A percentile compares a stretch with the other conserved stretches of the same genome.
Conservation (phyloP, 2,113 vertebrate genomes). For the Crotalus horridus region DNA sequence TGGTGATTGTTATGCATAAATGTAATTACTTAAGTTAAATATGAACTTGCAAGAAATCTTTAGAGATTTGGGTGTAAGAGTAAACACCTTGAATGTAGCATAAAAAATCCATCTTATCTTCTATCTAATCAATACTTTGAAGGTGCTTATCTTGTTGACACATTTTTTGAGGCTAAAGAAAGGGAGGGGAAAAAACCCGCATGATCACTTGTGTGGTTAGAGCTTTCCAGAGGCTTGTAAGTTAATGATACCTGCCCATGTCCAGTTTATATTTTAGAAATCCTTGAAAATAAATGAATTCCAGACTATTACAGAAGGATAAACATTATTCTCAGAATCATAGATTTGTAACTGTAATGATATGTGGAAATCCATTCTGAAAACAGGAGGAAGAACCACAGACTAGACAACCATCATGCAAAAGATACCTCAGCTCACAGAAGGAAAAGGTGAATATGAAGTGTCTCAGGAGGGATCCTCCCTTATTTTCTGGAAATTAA, state of each 20-base stretch:
- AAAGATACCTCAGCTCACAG: background rate
- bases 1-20: background rate
- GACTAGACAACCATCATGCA: background rate
- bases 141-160: background rate
- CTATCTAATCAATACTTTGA: background rate
- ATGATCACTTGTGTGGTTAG: background rate
- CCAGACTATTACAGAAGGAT: background rate
- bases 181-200: background rate
- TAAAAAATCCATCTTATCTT: background rate
- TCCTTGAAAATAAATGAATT: background rate
- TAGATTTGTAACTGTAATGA: background rate
- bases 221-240: background rate
- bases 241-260: background rate
- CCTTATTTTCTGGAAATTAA: background rate
- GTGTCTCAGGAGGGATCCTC: background rate
- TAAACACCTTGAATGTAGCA: background rate
- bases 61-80: background rate
- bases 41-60: background rate
- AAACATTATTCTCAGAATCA: background rate
- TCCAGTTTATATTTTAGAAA: background rate
- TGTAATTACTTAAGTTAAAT: background rate
- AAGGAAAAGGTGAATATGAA: background rate
- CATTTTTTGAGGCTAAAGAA: background rate
- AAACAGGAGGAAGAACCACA: background rate
- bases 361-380: background rate